Evolutionary conservation across 2,113 vertebrate species (phyloP).

Genomic region (Leiothrix lutea): DNA sequence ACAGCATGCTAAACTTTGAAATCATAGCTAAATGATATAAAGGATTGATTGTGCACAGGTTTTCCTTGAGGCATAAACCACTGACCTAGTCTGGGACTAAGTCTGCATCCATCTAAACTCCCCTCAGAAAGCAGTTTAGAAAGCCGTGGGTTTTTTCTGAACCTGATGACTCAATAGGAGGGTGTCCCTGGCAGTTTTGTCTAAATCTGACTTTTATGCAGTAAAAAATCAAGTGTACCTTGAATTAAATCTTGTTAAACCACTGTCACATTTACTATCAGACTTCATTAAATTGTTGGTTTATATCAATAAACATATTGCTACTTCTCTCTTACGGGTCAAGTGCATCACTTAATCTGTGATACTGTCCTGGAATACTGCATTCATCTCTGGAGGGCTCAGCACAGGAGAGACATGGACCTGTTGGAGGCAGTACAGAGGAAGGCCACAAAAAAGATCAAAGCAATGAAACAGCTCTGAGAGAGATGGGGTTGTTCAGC

Average conservation of each 20-base stretch:
- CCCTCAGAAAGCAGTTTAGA: neutral
- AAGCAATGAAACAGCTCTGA: neutral
- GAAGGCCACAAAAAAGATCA: neutral
- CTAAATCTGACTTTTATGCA: neutral
- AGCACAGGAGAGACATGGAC: neutral
- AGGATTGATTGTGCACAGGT: neutral
- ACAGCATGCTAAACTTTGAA: neutral
- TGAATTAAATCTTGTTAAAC: neutral
- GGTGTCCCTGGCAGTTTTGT: neutral
- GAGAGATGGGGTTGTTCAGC: neutral
- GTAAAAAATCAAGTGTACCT: neutral
- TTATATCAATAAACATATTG: neutral
- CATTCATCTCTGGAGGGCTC: neutral
- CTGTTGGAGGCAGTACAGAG: neutral
- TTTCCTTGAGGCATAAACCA: neutral
- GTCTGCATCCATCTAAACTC: neutral
- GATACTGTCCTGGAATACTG: neutral
- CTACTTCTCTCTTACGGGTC: neutral
- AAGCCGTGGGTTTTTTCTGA: neutral
- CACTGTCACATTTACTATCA: neutral
- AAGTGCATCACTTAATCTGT: neutral
- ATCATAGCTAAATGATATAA: neutral
- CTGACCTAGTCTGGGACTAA: neutral
- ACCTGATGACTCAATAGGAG: neutral
- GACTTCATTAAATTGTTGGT: neutral